These are phyloP conservation scores for Hypselothyrea guttata DNA, from an alignment of 2,888 invertebrate genomes.

Conservation along the genomic window DNA sequence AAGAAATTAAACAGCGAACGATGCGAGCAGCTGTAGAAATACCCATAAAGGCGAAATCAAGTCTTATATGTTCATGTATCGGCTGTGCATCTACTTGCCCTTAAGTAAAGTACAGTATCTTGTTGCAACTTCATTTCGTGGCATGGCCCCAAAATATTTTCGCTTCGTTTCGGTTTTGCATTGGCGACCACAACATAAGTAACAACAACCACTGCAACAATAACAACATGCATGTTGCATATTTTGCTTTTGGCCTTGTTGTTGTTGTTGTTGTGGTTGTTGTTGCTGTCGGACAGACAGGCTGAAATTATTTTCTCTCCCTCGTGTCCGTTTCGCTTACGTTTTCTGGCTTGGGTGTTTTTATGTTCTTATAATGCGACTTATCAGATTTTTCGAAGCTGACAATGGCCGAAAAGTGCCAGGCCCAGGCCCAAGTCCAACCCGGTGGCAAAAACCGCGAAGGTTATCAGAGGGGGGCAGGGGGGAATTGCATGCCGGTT, in stretches of 20 bases:
- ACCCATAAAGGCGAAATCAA: conserved; percentile 59
- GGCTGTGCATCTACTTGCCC: conserved; percentile 78
- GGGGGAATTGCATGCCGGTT: conserved; percentile 3
- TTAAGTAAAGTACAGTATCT: conserved; percentile 79
- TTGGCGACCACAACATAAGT: conserved; percentile 56
- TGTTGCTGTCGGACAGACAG: conserved; percentile 19
- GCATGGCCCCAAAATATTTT: conserved; percentile 74
- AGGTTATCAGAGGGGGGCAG: conserved; percentile 51
- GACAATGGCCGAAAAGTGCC: conserved; percentile 76
- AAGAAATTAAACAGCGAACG: conserved; percentile 66
- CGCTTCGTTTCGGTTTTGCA: conserved; percentile 43
- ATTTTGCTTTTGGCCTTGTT: conserved; percentile 70
- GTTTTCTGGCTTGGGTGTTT: conserved; percentile 73
- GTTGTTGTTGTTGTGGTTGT: conserved; percentile 29
- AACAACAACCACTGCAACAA: conserved; percentile 24
- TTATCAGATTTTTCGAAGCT: conserved; percentile 75
- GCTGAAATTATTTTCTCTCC: conserved; percentile 69
- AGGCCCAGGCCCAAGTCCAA: conserved; percentile 30
- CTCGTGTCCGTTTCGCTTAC: conserved; percentile 61
- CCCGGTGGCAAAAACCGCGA: conserved; percentile 60
- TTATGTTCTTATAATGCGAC: conserved; percentile 79
- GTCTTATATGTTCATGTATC: conserved; percentile 65
- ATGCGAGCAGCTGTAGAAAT: conserved; percentile 37
- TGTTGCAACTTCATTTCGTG: conserved; percentile 76
- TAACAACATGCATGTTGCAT: conserved; percentile 70